Percentiles rank a stretch among this genome's conserved stretches.
phyloP scores from a whole-genome alignment of 2,113 vertebrate species.

The Ardeotis arabs region DNA sequence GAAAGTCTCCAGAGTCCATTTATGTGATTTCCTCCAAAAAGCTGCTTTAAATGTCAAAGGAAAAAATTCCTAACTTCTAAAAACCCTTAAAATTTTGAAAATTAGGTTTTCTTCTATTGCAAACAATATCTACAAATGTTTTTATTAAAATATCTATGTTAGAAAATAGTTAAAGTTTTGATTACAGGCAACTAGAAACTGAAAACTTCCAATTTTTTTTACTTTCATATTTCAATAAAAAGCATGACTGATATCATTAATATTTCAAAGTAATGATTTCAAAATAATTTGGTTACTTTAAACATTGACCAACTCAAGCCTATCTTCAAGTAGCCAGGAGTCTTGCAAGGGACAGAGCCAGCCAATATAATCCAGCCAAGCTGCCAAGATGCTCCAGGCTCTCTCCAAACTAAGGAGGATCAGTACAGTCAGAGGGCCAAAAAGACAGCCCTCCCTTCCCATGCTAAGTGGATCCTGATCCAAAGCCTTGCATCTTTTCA shows the following conservation, averaged over 20 bases:
- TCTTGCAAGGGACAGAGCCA: background rate
- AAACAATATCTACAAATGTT: fast-evolving
- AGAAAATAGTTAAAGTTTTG: background rate
- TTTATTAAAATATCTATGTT: background rate
- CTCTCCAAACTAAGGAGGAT: background rate
- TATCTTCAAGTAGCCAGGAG: background rate
- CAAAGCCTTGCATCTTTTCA: background rate
- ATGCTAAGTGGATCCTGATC: background rate
- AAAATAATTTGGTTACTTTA: background rate
- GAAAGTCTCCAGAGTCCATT: background rate
- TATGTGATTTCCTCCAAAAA: background rate
- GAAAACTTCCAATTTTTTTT: background rate
- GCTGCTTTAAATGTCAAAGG: background rate
- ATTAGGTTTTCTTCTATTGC: background rate
- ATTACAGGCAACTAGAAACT: background rate
- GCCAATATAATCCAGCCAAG: background rate
- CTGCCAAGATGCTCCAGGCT: background rate
- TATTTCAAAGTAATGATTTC: background rate
- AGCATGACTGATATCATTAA: background rate
- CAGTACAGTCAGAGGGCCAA: background rate
- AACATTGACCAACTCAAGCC: background rate
- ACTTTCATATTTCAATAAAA: background rate
- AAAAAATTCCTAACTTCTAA: background rate
- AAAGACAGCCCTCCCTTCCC: background rate
- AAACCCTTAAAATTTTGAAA: background rate